A percentile compares a stretch with the other conserved stretches of the same genome.
These are phyloP conservation scores for Sinohyriopsis cumingii DNA, from an alignment of 2,888 invertebrate species.

Conservation along the genomic window DNA sequence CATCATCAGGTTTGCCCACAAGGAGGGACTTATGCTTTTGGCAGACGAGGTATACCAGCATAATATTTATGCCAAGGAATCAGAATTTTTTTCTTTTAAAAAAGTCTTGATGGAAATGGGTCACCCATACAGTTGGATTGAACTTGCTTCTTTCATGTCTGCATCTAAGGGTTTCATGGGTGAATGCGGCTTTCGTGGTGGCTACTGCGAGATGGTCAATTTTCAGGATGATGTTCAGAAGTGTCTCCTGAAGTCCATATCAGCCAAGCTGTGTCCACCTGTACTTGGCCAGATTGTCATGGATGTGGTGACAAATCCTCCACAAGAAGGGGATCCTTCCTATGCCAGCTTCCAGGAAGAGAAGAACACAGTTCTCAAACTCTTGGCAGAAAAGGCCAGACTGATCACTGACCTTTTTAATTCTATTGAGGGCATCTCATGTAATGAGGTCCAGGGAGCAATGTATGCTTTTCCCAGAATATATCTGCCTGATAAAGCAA, in stretches of 20 bases:
- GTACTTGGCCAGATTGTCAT: conserved; percentile 89
- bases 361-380: conserved; percentile 81
- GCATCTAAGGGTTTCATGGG: conserved; percentile 89
- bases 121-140: conserved; percentile 85
- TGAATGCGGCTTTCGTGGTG: conserved; percentile 93
- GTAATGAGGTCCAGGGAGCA: conserved; percentile 91
- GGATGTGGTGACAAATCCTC: conserved; percentile 92
- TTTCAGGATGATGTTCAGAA: conserved; percentile 85
- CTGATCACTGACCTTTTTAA: conserved; percentile 92
- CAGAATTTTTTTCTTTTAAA: conserved; percentile 94
- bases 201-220: conserved; percentile 93
- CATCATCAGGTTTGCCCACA: conserved; percentile 92
- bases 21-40: conserved; percentile 85
- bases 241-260: conserved; percentile 75
- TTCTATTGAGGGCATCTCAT: conserved; percentile 88
- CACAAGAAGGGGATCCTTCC: conserved; percentile 87
- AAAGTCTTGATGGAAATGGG: conserved; percentile 94
- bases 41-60: conserved; percentile 87
- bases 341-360: conserved; percentile 76
- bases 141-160: conserved; percentile 97
- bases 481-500: conserved; percentile 85
- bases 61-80: conserved; percentile 91
- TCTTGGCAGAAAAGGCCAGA: conserved; percentile 84
- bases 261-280: conserved; percentile 95
- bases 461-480: conserved; percentile 99